Conservation (phyloP, 64 coral and sea anemone genomes). For the Porites australiensis region DNA sequence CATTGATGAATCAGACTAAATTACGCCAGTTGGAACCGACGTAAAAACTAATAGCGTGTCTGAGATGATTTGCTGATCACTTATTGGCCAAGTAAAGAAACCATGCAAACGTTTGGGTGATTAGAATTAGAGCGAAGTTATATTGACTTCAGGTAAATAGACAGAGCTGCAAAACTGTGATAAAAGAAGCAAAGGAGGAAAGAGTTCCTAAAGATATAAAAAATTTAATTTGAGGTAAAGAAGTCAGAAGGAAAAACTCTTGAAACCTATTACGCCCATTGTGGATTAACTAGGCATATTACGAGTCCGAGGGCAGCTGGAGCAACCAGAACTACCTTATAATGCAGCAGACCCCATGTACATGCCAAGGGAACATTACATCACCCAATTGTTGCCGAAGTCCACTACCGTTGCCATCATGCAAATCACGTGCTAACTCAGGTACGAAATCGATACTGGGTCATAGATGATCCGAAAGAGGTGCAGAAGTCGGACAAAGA, state of each 20-base stretch:
- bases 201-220: constrained; percentile 23
- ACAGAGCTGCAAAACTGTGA: constrained; percentile 30
- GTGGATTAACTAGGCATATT: background rate
- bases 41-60: constrained; percentile 22
- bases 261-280: background rate
- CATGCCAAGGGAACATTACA: constrained; percentile 21
- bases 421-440: constrained; percentile 1
- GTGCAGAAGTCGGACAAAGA: constrained; percentile 7
- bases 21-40: constrained; percentile 38
- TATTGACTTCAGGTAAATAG: background rate
- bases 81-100: constrained; percentile 24
- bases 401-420: background rate
- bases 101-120: background rate
- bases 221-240: background rate
- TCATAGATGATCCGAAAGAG: constrained; percentile 26
- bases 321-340: constrained; percentile 11
- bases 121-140: no score
- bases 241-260: background rate
- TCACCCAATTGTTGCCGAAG: background rate
- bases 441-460: constrained; percentile 31
- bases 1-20: constrained; percentile 2
- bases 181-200: constrained; percentile 48
- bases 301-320: constrained; percentile 33
- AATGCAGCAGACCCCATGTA: background rate
- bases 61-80: constrained; percentile 25